A percentile compares a stretch with the other conserved stretches of the same genome.
Evolutionary conservation across 2,113 vertebrate genomes (phyloP).

Genomic region (Loxodonta africana): DNA sequence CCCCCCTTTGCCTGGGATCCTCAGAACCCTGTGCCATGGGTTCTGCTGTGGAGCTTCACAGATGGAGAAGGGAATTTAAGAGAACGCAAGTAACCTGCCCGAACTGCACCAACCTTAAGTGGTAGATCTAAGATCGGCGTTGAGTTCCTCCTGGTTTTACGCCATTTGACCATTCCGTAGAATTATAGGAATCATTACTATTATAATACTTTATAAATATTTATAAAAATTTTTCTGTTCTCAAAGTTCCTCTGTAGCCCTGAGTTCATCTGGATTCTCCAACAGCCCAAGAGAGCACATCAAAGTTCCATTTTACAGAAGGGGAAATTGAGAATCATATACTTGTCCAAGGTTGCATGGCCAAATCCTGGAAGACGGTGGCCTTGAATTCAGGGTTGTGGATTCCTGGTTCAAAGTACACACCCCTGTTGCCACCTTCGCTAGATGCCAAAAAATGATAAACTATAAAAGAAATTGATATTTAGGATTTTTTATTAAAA

Average conservation of each 20-base stretch:
- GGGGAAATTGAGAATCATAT: neutral
- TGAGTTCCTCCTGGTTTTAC: neutral
- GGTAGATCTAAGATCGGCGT: neutral
- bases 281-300: neutral
- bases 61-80: neutral
- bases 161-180: neutral
- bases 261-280: neutral
- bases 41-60: neutral
- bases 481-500: slow-evolving; percentile 30
- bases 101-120: fast-evolving
- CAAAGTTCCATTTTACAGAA: neutral
- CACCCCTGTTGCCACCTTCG: fast-evolving
- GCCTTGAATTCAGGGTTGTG: neutral
- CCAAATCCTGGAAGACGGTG: neutral
- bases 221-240: neutral
- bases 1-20: neutral
- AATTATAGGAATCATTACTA: neutral
- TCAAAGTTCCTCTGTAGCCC: neutral
- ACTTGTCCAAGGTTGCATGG: fast-evolving
- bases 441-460: neutral
- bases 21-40: neutral
- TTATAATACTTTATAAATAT: neutral
- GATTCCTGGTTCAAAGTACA: fast-evolving
- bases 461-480: neutral
- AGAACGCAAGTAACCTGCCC: neutral